Base-by-base conservation (phyloP, 2,113 vertebrate genomes). In the Malurus cyaneus region DNA sequence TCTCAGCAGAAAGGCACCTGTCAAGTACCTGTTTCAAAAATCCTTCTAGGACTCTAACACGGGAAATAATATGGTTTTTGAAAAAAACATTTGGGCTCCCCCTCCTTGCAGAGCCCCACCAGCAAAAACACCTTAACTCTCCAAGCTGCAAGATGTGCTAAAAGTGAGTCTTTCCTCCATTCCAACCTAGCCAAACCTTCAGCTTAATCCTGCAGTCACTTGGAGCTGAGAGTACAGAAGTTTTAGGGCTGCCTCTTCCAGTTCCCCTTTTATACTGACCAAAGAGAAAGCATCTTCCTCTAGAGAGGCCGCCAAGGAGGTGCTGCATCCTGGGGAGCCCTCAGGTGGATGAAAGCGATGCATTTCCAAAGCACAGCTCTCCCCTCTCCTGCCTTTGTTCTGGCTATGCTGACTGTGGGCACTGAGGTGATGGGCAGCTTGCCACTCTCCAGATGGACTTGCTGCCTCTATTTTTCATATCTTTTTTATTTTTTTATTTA, bases 371-470 rank as follows among this genome's bases (percentile, higher is more conserved):
- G 34, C 60, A 34, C 47, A 77, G 12, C 8, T 74, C 56, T 77
- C 36, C 20, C 18, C 20, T 92, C 3, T 56, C 67, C 32, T 80
- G 85, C 60, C 60, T 95, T 90, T 95, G 79, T 93, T 88, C 1
- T 2, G 47, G 26, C 52, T 83, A 20, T 36, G n/a, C 61, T 2
- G 62, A 50, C 85, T 88, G 66, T 5, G 47, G 89, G 88, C 92
- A 79, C 16, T 0, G 6, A 93, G 86, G 72, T 64, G 57, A 60
- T 77, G 94, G 95, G 93, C 93, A 95, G 69, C 44, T 74, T 94
- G 90, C 95, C 94, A 92, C 72, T 60, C 82, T 93, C 90, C 92
- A 92, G 93, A 96, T 96, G 96, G 94, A 96, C 94, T 88, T 85
- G 31, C 82, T 94, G 76, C 47, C n/a, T 93, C 52, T 74, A 19